Conservation (phyloP, 37 sponge, comb jelly and placozoan genomes). For the Chondrosia reniformis region DNA sequence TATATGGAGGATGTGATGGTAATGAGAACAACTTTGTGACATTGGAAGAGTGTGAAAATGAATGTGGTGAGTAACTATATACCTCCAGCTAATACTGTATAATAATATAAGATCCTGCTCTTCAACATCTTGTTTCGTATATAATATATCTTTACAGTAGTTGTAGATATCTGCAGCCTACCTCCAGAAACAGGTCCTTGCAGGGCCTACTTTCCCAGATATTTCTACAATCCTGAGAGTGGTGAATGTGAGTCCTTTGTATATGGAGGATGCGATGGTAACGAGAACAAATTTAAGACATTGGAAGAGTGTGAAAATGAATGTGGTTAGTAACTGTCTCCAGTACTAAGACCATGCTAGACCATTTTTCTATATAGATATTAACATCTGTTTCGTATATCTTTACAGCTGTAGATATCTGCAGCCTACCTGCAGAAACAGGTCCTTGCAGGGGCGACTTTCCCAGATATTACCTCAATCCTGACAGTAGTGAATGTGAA, state of each 20-base stretch:
- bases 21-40: slow-evolving; percentile 47
- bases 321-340: neutral
- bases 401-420: neutral
- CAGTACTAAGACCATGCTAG: neutral
- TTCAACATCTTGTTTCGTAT: no score
- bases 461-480: slow-evolving; percentile 25
- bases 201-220: neutral
- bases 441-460: slow-evolving; percentile 39
- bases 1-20: slow-evolving; percentile 45
- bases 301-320: neutral
- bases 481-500: slow-evolving; percentile 21
- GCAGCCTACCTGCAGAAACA: slow-evolving; percentile 19
- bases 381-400: neutral
- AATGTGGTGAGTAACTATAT: no score
- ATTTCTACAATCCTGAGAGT: slow-evolving; percentile 4
- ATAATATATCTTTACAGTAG: no score
- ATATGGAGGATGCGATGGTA: slow-evolving; percentile 17
- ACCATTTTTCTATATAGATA: neutral
- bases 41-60: no score
- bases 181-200: no score
- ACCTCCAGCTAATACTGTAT: no score
- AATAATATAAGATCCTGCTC: no score
- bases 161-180: no score
- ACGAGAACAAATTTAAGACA: neutral
- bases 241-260: neutral